These are phyloP conservation scores for Desmodus rotundus DNA, from an alignment of 2,113 vertebrate genomes.

Conservation along the genomic window DNA sequence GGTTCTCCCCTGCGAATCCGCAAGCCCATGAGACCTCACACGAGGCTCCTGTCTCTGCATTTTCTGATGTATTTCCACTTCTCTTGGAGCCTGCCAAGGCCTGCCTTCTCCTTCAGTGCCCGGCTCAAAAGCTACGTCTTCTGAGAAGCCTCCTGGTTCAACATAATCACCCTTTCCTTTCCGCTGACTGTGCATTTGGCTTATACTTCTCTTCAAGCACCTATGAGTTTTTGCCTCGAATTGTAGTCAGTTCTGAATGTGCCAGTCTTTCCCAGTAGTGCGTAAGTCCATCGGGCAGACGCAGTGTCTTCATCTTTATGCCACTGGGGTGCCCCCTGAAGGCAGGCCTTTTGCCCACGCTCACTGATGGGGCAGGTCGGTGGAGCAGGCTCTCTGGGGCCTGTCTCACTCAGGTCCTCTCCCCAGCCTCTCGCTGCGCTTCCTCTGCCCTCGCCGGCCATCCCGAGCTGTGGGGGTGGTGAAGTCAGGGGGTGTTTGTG, in stretches of 20 bases:
- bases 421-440: neutral
- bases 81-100: neutral
- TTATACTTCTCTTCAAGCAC: neutral
- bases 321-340: neutral
- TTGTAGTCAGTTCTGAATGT: neutral
- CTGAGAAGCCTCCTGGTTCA: neutral
- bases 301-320: neutral
- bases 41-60: neutral
- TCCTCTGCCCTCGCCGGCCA: neutral
- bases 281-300: neutral
- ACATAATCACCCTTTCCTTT: neutral
- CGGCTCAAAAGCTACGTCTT: neutral
- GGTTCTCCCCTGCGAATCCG: neutral
- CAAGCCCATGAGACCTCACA: neutral
- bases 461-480: neutral
- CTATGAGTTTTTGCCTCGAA: neutral
- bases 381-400: neutral
- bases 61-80: neutral
- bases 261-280: neutral
- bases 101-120: neutral
- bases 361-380: neutral
- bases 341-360: neutral
- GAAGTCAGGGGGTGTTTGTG: neutral
- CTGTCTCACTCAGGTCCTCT: neutral
- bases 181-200: neutral